Evolutionary conservation across 2,888 invertebrate species (phyloP).

Genomic region (Stenurella melanura): DNA sequence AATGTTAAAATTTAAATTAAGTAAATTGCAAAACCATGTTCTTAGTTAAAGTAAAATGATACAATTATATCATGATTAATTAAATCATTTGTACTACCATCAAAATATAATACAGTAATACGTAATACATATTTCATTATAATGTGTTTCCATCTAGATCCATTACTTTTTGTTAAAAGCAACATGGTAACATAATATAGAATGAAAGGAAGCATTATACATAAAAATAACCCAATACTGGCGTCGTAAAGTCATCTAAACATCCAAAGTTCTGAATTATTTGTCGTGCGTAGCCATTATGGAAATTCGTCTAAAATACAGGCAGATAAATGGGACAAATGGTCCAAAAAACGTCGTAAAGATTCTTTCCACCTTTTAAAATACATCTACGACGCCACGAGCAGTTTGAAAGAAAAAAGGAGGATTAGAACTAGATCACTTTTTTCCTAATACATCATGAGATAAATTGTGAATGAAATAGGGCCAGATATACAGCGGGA

Average conservation of each 20-base stretch:
- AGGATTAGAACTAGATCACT: constrained; percentile 48
- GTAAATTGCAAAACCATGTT: constrained; percentile 1
- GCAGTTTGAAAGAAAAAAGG: constrained; percentile 46
- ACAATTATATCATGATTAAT: background rate
- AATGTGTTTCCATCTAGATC: background rate
- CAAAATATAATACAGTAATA: background rate
- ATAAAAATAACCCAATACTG: constrained; percentile 51
- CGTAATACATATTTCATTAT: background rate
- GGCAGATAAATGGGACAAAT: constrained; percentile 67
- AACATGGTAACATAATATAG: constrained; percentile 37
- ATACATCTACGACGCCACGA: constrained; percentile 46
- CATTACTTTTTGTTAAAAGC: constrained; percentile 28
- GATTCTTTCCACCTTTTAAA: constrained; percentile 54
- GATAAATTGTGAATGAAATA: constrained; percentile 1
- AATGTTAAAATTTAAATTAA: background rate
- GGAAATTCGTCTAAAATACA: constrained; percentile 66
- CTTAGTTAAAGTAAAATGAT: background rate
- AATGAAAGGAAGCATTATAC: constrained; percentile 40
- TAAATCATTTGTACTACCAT: background rate
- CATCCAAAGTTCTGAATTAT: constrained; percentile 62
- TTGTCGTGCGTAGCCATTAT: constrained; percentile 65
- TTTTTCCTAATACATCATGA: constrained; percentile 23
- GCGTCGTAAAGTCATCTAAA: constrained; percentile 54
- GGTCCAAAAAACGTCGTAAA: constrained; percentile 66
- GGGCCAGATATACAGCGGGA: background rate